Conservation (phyloP, 2,113 vertebrate species). For the Donacobius atricapilla region DNA sequence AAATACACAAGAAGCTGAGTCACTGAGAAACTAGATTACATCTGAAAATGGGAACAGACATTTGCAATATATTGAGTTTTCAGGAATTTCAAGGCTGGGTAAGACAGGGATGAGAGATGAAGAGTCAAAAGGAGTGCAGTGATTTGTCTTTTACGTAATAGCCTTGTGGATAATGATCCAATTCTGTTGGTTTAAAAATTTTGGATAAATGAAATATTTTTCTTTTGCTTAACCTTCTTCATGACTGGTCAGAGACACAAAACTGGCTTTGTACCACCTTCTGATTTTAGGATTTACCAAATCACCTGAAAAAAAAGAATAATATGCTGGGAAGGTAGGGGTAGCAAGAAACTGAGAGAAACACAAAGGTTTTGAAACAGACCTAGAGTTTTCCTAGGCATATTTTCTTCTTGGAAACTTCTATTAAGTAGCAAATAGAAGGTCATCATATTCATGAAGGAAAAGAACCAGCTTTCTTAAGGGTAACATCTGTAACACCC, state of each 20-base stretch:
- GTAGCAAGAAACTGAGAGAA: neutral
- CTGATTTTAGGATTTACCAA: neutral
- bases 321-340: neutral
- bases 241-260: neutral
- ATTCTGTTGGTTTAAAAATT: neutral
- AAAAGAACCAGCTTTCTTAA: neutral
- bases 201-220: neutral
- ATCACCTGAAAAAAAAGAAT: neutral
- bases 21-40: neutral
- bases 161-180: neutral
- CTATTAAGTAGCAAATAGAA: neutral
- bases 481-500: neutral
- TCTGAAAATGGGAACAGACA: neutral
- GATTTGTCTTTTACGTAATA: neutral
- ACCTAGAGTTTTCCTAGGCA: neutral
- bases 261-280: neutral
- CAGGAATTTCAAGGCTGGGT: neutral
- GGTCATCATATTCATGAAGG: neutral
- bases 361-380: neutral
- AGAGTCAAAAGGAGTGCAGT: neutral
- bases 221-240: neutral
- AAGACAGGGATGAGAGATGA: neutral
- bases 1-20: neutral
- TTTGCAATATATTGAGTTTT: neutral
- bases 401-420: neutral